Evolutionary conservation across 2,888 invertebrate genomes (phyloP).

Genomic region (Drosophila helvetica): DNA sequence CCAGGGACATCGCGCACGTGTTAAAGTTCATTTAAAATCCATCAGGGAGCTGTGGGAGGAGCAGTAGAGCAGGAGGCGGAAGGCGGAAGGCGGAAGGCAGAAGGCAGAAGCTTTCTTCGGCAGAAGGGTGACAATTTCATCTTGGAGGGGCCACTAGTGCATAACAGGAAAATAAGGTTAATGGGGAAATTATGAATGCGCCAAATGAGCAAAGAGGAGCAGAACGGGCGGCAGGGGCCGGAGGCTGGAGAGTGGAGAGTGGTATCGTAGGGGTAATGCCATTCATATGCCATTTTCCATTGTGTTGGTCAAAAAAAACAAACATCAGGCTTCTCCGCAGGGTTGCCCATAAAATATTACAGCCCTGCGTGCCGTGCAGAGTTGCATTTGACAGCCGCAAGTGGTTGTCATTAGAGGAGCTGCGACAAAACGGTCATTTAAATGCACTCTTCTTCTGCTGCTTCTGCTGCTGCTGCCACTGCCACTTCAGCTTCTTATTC

Average conservation of each 20-base stretch:
- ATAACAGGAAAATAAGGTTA: constrained; percentile 77
- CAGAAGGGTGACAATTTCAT: constrained; percentile 57
- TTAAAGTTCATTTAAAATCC: constrained; percentile 79
- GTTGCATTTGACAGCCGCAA: constrained; percentile 79
- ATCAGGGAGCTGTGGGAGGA: constrained; percentile 53
- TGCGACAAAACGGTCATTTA: constrained; percentile 72
- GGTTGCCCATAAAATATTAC: constrained; percentile 69
- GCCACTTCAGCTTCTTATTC: constrained; percentile 10
- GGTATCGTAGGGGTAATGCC: constrained; percentile 53
- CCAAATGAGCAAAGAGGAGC: constrained; percentile 27
- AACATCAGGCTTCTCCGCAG: neutral
- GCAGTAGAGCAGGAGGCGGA: neutral
- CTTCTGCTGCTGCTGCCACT: constrained; percentile 17
- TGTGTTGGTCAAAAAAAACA: constrained; percentile 58
- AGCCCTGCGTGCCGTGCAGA: constrained; percentile 64
- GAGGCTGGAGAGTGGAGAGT: constrained; percentile 22
- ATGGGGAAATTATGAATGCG: constrained; percentile 77
- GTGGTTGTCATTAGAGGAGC: constrained; percentile 76
- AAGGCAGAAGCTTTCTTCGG: constrained; percentile 34
- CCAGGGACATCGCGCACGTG: constrained; percentile 58
- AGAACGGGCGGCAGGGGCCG: too few relatives aligned
- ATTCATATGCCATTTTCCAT: constrained; percentile 67
- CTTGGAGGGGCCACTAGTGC: constrained; percentile 69
- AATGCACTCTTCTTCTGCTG: constrained; percentile 60
- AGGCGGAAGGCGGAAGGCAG: too few relatives aligned